Evolutionary conservation across 2,888 invertebrate species (phyloP).

Genomic region (Pomacea canaliculata): DNA sequence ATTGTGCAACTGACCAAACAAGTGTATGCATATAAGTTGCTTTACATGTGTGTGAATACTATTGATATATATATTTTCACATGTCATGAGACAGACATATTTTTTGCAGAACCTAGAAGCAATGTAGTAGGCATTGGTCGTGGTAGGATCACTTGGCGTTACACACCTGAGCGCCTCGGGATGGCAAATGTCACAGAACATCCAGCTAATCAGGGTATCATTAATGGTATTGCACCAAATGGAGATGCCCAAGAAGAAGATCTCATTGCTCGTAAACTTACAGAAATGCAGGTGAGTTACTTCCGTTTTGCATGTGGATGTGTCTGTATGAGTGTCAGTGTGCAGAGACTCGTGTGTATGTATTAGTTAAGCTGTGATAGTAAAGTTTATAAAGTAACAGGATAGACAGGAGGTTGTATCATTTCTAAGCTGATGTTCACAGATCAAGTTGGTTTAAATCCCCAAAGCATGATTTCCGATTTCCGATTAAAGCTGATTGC

Average conservation of each 20-base stretch:
- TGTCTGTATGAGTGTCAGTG: background rate
- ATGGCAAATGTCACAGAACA: constrained; percentile 30
- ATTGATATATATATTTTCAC: too few relatives aligned
- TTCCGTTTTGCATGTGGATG: constrained; percentile 22
- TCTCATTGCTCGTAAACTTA: constrained; percentile 39
- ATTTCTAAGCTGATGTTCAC: too few relatives aligned
- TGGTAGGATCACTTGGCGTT: constrained; percentile 37
- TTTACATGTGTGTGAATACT: too few relatives aligned
- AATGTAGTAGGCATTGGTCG: constrained; percentile 28
- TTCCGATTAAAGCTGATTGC: too few relatives aligned
- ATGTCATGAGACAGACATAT: background rate
- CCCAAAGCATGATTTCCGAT: background rate
- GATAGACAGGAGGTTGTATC: too few relatives aligned
- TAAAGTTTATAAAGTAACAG: too few relatives aligned
- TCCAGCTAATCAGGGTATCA: constrained; percentile 17
- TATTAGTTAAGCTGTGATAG: too few relatives aligned
- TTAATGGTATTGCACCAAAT: background rate
- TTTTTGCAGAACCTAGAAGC: constrained; percentile 12
- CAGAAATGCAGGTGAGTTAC: constrained; percentile 72
- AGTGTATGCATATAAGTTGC: too few relatives aligned
- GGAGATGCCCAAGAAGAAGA: constrained; percentile 24
- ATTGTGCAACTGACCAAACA: too few relatives aligned
- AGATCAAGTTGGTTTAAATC: too few relatives aligned
- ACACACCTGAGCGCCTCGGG: constrained; percentile 34
- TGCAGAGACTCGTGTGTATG: background rate